These are phyloP conservation scores for Mechanitis messenoides DNA, from an alignment of 2,888 invertebrate genomes.

Conservation along the genomic window DNA sequence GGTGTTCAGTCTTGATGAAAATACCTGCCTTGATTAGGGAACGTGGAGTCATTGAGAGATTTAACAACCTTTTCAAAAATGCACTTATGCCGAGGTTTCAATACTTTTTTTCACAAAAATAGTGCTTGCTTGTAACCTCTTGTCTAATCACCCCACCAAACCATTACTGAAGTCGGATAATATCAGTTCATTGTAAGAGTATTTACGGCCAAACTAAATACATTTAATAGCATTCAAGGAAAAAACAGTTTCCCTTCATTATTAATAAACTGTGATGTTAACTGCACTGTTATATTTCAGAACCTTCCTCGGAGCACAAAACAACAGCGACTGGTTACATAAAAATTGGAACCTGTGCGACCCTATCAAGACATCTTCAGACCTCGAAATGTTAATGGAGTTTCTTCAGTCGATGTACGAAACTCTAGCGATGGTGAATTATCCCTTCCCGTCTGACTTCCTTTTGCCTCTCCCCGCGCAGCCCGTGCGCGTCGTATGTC, in stretches of 20 bases:
- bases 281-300: conserved; percentile 41
- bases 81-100: no score
- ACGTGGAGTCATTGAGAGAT: no score
- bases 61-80: no score
- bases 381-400: conserved; percentile 72
- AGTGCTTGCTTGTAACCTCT: no score
- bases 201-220: not conserved
- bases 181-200: no score
- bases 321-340: conserved; percentile 82
- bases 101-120: no score
- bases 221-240: not conserved
- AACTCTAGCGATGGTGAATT: conserved; percentile 95
- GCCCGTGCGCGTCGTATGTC: conserved; percentile 84
- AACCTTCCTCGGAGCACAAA: conserved; percentile 71
- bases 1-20: no score
- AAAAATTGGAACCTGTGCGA: conserved; percentile 86
- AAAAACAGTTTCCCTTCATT: not conserved
- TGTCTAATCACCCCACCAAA: no score
- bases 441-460: conserved; percentile 92
- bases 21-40: no score
- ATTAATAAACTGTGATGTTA: not conserved
- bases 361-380: conserved; percentile 74
- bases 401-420: conserved; percentile 85
- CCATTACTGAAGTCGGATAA: no score
- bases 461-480: conserved; percentile 88